Conservation (phyloP, 2,797 vertebrate species). For the Ambastaia sidthimunki region DNA sequence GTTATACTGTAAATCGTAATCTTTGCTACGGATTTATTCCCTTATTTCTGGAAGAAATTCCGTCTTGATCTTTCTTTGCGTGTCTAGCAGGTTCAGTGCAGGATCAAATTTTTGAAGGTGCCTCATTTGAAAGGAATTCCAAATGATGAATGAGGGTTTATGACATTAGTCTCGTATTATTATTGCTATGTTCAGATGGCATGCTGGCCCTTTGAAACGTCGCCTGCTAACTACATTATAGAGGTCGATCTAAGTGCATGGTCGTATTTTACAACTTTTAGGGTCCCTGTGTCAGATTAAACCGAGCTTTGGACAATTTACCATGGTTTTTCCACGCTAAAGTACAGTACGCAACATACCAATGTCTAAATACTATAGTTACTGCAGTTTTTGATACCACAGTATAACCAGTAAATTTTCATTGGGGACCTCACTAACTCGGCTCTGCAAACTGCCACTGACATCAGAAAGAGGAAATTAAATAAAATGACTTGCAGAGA, state of each 20-base stretch:
- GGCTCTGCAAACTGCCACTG: constrained; percentile 6
- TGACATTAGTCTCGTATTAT: constrained; percentile 45
- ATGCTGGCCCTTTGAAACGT: constrained; percentile 31
- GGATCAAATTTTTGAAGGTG: constrained; percentile 32
- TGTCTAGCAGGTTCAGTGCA: constrained; percentile 11
- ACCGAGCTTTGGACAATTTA: constrained; percentile 2
- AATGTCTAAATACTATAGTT: constrained; percentile 7
- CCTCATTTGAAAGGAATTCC: constrained; percentile 36
- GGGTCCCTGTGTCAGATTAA: constrained; percentile 22
- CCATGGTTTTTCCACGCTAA: constrained; percentile 11
- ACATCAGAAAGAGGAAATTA: constrained; percentile 33
- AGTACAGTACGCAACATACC: not conserved
- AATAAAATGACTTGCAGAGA: constrained; percentile 29
- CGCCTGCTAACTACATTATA: constrained; percentile 38
- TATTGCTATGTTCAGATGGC: constrained; percentile 31
- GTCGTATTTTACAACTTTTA: constrained; percentile 46
- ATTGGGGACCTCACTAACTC: constrained; percentile 27
- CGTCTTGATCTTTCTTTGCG: constrained; percentile 3
- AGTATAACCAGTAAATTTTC: constrained; percentile 33
- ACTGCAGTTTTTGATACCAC: constrained; percentile 19
- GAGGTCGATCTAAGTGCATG: constrained; percentile 28
- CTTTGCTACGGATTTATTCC: not conserved
- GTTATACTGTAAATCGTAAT: not conserved
- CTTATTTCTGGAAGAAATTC: constrained; percentile 23
- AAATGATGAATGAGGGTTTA: constrained; percentile 42